phyloP scores from a whole-genome alignment of 92 coral and sea anemone species.

The Epizoanthus scotinus region DNA sequence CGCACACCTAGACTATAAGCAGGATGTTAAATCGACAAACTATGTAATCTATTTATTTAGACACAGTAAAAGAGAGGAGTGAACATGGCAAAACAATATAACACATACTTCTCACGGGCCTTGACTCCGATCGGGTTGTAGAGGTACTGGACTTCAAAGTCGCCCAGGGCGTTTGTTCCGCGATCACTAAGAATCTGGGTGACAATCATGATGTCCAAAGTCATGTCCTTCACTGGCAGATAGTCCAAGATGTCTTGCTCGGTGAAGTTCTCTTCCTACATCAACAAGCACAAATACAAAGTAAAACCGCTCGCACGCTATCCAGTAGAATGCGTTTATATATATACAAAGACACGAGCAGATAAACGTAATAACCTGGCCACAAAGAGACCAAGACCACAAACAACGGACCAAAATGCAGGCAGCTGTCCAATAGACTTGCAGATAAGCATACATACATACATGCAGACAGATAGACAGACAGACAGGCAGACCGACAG shows the following conservation, averaged over 20 bases:
- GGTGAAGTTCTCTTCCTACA: constrained; percentile 68
- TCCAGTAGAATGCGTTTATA: too few species aligned
- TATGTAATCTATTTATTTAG: background rate
- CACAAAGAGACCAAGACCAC: too few species aligned
- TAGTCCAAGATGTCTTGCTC: constrained; percentile 83
- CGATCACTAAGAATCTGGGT: constrained; percentile 99
- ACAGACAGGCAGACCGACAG: constrained; percentile 9
- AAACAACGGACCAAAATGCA: too few species aligned
- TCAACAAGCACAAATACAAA: background rate
- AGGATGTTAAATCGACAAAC: too few species aligned
- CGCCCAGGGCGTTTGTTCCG: constrained; percentile 92
- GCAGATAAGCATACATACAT: too few species aligned
- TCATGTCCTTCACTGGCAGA: constrained; percentile 93
- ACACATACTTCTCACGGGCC: constrained; percentile 78
- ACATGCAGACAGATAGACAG: background rate
- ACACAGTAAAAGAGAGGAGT: background rate
- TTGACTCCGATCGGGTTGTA: constrained; percentile 87
- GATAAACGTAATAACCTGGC: too few species aligned
- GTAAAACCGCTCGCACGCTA: too few species aligned
- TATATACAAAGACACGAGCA: too few species aligned
- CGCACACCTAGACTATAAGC: too few species aligned
- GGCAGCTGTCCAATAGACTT: too few species aligned
- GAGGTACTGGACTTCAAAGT: constrained; percentile 97
- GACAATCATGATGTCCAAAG: constrained; percentile 93
- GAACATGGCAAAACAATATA: background rate